Evolutionary conservation across 2,113 vertebrate genomes (phyloP).

Genomic region (Spheniscus mendiculus): DNA sequence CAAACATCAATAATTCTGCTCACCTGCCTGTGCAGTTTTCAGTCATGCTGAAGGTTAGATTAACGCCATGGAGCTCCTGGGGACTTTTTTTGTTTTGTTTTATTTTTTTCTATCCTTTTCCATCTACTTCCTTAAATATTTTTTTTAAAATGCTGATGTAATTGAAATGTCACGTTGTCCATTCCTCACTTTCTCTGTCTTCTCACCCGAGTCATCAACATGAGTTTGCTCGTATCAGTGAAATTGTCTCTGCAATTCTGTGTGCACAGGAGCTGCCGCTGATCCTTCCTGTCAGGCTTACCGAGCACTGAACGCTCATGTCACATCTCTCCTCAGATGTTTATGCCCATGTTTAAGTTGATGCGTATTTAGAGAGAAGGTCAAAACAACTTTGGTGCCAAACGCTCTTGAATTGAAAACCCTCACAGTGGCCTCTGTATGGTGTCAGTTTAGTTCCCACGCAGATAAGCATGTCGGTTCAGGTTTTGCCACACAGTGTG

Average conservation of each 20-base stretch:
- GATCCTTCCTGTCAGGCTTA: slow-evolving; percentile 38
- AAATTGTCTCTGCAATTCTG: slow-evolving; percentile 10
- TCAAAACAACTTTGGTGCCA: not conserved
- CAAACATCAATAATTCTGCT: slow-evolving; percentile 66
- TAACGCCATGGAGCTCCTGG: not conserved
- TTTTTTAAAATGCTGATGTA: slow-evolving; percentile 8
- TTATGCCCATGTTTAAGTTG: not conserved
- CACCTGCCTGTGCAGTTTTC: slow-evolving; percentile 46
- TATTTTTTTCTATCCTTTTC: not conserved
- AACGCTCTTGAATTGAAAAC: not conserved
- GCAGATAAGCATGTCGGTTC: not conserved
- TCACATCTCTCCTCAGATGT: not conserved
- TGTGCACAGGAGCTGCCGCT: not conserved
- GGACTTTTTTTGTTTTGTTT: slow-evolving; percentile 36
- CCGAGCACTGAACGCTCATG: not conserved
- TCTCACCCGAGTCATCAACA: not conserved
- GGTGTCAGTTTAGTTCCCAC: not conserved
- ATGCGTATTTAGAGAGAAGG: not conserved
- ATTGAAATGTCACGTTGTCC: slow-evolving; percentile 26
- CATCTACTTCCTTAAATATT: not conserved
- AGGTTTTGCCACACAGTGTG: not conserved
- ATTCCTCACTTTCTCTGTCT: not conserved
- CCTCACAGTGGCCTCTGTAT: not conserved
- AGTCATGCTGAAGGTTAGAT: slow-evolving; percentile 52
- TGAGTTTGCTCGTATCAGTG: not conserved